These are phyloP conservation scores for Melanophora roralis DNA, from an alignment of 2,888 invertebrate species.

Conservation along the genomic window DNA sequence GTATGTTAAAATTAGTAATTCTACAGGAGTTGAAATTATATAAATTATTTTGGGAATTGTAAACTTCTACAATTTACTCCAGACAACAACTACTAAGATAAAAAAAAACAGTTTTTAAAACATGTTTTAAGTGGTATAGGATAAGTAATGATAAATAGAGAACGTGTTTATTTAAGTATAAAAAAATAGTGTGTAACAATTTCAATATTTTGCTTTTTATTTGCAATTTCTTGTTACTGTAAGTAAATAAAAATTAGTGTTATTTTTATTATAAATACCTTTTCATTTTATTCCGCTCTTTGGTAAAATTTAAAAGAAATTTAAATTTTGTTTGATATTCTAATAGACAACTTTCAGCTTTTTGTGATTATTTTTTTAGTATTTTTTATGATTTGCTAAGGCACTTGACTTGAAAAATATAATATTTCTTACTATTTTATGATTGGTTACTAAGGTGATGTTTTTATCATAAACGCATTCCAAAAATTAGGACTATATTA, in stretches of 20 bases:
- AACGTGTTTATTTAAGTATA: not conserved
- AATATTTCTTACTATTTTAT: not conserved
- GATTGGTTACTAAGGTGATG: not conserved
- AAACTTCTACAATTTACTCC: conserved; percentile 42
- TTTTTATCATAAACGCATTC: not conserved
- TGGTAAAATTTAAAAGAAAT: not conserved
- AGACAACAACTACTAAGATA: conserved; percentile 68
- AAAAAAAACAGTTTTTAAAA: conserved; percentile 64
- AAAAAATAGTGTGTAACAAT: not conserved
- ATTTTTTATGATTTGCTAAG: conserved; percentile 16
- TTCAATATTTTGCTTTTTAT: conserved; percentile 16
- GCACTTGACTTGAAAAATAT: conserved; percentile 25
- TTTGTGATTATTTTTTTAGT: conserved; percentile 54
- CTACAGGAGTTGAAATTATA: not conserved
- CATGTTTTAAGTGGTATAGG: not conserved
- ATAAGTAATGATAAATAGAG: no score
- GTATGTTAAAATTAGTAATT: not conserved
- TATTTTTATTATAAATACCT: conserved; percentile 7
- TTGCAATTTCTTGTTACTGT: not conserved
- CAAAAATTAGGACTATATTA: no score
- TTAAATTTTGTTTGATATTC: conserved; percentile 4
- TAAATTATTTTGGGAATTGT: not conserved
- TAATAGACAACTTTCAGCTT: conserved; percentile 62
- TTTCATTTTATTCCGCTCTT: conserved; percentile 1
- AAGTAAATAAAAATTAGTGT: not conserved